Base-by-base conservation (phyloP, 2,113 vertebrate species). In the Lepidothrix coronata region DNA sequence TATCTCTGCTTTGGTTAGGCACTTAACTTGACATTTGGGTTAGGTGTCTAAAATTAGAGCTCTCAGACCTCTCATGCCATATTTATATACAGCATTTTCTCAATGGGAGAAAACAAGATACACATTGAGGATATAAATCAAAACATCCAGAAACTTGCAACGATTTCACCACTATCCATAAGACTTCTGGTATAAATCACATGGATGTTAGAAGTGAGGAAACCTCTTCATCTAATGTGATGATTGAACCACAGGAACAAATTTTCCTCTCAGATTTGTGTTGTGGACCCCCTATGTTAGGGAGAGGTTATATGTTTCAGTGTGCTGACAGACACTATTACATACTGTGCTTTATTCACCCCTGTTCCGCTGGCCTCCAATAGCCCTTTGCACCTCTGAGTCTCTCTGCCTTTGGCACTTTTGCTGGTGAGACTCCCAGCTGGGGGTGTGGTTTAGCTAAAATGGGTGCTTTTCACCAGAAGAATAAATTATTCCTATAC, bases 401-500 rank as follows among this genome's bases (percentile, higher is more conserved):
- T 86, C 88, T 66, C 86, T 85, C 39, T 86, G 84, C 79, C 86
- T 95, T 95, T 95, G 83, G 66, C 93, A 79, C 74, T 92, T 96
- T 76, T 96, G 52, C 92, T 93, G 48, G 58, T 89, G 76, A 89
- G 89, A 71, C 74, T 89, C 83, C 82, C 89, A 79, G 71, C 62
- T 94, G 89, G 72, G 61, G 63, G 84, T 85, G 80, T 87, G 91
- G 49, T 94, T 91, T 97, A 96, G 81, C 73, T 93, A 33, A 97
- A 92, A 88, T 74, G 83, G 92, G 79, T 93, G 93, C 74, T 95
- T 97, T 95, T 94, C 83, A 96, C 85, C 93, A 97, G 93, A 96
- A 96, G 77, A 96, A 93, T 95, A 96, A 96, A 97, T 97, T 97
- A 96, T 95, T 94, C 51, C 43, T 88, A 23, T 92, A 94, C 84